Percentiles rank a stretch among this genome's conserved stretches.
These are phyloP conservation scores for Hybos culiciformis DNA, from an alignment of 2,888 invertebrate genomes.

Conservation along the genomic window DNA sequence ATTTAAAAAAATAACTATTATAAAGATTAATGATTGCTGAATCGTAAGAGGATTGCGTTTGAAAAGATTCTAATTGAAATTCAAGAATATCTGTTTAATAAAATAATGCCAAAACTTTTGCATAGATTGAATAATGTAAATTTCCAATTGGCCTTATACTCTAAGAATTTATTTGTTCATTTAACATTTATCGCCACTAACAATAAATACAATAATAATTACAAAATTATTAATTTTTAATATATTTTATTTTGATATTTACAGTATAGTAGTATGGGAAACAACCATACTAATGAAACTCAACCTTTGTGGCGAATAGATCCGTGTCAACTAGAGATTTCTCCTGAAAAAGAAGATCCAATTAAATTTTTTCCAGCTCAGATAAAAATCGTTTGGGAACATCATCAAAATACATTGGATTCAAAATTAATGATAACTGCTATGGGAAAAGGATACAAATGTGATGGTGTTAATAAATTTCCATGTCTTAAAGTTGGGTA, in stretches of 20 bases:
- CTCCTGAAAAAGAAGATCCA: conserved; percentile 40
- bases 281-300: conserved; percentile 28
- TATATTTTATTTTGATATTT: conserved; percentile 8
- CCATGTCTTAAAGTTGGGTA: conserved; percentile 34
- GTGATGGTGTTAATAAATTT: conserved; percentile 26
- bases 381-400: conserved; percentile 42
- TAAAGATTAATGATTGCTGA: too few species aligned
- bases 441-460: conserved; percentile 31
- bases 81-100: too few species aligned
- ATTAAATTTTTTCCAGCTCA: conserved; percentile 43
- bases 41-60: too few species aligned
- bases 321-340: conserved; percentile 37
- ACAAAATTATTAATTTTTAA: too few species aligned
- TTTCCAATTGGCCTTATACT: too few species aligned
- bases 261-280: conserved; percentile 31
- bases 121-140: too few species aligned
- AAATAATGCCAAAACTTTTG: too few species aligned
- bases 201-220: too few species aligned
- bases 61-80: too few species aligned
- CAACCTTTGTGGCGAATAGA: conserved; percentile 43
- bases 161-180: too few species aligned
- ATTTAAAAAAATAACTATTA: too few species aligned
- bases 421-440: conserved; percentile 33
- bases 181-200: too few species aligned
- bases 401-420: conserved; percentile 23